Evolutionary conservation across 2,113 vertebrate species (phyloP).

Genomic region (Leucosticte australis): DNA sequence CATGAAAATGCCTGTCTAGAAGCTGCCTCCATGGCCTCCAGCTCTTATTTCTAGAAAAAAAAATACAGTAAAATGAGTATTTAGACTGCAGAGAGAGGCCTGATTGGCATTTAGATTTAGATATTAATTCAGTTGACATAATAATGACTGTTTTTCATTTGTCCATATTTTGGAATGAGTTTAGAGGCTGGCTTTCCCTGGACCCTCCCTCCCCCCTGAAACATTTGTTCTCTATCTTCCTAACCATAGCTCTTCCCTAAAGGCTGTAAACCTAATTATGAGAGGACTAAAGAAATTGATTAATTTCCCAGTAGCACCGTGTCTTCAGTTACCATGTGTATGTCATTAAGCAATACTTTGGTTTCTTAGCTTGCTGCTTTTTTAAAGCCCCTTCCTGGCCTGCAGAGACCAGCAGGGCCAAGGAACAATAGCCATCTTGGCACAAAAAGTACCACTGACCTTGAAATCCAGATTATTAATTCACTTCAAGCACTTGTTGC

Average conservation of each 20-base stretch:
- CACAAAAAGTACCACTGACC: neutral
- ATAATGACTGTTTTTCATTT: neutral
- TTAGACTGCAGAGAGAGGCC: neutral
- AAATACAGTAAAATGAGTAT: neutral
- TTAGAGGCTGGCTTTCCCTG: neutral
- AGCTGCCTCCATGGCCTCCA: neutral
- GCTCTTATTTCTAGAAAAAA: neutral
- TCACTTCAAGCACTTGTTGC: neutral
- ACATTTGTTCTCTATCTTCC: neutral
- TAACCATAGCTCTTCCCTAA: neutral
- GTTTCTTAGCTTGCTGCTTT: neutral
- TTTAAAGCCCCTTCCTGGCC: neutral
- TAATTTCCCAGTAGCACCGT: neutral
- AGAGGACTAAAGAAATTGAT: neutral
- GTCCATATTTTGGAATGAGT: neutral
- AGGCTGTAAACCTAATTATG: slow-evolving; percentile 30
- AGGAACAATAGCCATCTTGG: neutral
- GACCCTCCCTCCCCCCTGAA: neutral
- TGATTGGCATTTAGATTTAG: neutral
- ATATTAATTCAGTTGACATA: neutral
- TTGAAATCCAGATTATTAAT: neutral
- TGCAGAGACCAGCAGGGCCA: neutral
- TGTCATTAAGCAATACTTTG: neutral
- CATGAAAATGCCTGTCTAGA: neutral
- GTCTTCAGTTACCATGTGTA: neutral